These are phyloP conservation scores for Caenorhabditis inopinata DNA, from an alignment of 1,140 invertebrate genomes.

Conservation along the genomic window DNA sequence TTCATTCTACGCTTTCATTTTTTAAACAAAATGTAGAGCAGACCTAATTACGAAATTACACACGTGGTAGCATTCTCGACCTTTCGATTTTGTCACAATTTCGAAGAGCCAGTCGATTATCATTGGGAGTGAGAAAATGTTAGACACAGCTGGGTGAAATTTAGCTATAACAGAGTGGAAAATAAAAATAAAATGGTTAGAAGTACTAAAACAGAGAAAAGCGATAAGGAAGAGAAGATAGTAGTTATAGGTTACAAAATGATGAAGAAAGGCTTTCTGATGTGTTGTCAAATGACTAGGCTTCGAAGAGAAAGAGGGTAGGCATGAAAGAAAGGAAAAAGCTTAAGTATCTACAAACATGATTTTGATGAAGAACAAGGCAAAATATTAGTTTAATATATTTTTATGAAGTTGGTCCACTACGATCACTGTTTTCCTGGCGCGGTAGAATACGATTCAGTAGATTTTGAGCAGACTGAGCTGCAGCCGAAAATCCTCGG, in stretches of 20 bases:
- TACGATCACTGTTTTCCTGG: not conserved
- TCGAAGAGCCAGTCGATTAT: not conserved
- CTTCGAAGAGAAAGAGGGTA: not conserved
- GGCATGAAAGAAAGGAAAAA: not conserved
- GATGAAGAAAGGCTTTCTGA: not conserved
- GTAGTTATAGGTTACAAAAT: not conserved
- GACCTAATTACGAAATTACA: not conserved
- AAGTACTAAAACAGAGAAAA: not conserved
- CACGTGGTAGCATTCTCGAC: not conserved
- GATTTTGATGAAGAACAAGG: conserved; percentile 1
- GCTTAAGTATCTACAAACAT: conserved; percentile 19
- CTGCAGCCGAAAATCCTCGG: not conserved
- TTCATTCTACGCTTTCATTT: not conserved
- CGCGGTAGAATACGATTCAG: not conserved
- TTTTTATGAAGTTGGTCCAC: not conserved
- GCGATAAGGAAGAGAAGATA: not conserved
- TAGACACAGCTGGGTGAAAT: not conserved
- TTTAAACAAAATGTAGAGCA: not conserved
- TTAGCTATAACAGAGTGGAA: not conserved
- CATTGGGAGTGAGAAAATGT: not conserved
- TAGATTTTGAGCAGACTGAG: not conserved
- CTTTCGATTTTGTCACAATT: not conserved
- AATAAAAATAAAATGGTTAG: not conserved
- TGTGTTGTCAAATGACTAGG: conserved; percentile 5
- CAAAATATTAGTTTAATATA: not conserved